Evolutionary conservation across 2,888 invertebrate species (phyloP).

Genomic region (Punctoribates punctum): DNA sequence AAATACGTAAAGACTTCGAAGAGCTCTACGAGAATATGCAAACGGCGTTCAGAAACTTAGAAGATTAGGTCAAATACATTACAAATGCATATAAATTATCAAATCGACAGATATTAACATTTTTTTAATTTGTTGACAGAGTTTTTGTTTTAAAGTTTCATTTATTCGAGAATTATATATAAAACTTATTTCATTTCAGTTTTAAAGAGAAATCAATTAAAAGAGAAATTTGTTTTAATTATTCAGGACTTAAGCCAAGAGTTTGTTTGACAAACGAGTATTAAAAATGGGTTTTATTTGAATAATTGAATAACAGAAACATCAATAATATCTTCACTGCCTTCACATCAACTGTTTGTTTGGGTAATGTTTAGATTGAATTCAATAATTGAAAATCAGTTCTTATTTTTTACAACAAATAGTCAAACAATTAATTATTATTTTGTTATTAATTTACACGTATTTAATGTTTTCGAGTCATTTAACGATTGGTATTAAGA

Average conservation of each 20-base stretch:
- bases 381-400: neutral
- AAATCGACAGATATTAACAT: neutral
- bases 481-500: too few species aligned
- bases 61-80: conserved; percentile 66
- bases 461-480: too few species aligned
- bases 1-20: conserved; percentile 95
- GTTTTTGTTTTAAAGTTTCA: neutral
- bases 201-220: neutral
- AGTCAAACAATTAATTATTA: conserved; percentile 9
- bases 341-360: neutral
- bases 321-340: conserved; percentile 8
- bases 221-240: neutral
- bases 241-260: neutral
- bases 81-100: neutral
- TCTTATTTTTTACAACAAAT: conserved; percentile 3
- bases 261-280: neutral
- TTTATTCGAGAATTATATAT: conserved; percentile 9
- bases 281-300: neutral
- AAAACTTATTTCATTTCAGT: neutral
- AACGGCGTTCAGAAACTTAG: conserved; percentile 94
- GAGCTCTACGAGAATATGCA: conserved; percentile 95
- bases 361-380: neutral
- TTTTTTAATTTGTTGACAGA: neutral
- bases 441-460: neutral
- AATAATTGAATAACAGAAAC: neutral